Conservation (phyloP, 2,888 invertebrate species). For the Epiblema foenella region DNA sequence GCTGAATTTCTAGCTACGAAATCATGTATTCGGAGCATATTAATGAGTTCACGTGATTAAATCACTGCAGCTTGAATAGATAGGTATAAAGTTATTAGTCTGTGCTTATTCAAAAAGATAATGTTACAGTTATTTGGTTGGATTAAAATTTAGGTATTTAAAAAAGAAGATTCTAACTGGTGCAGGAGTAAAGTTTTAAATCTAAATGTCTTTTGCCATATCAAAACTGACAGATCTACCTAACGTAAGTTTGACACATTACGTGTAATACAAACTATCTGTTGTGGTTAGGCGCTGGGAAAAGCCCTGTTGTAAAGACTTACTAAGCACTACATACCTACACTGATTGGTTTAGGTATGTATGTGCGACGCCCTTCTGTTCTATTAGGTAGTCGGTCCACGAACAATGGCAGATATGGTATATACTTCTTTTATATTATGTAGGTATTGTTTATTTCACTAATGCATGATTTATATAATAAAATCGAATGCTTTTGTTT, state of each 20-base stretch:
- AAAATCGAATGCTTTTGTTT: not conserved
- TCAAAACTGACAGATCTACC: too few species aligned
- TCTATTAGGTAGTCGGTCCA: slow-evolving; percentile 20
- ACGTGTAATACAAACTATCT: too few species aligned
- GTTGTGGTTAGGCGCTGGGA: too few species aligned
- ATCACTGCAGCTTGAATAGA: not conserved
- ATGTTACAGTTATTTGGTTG: not conserved
- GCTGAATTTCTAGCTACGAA: slow-evolving; percentile 9
- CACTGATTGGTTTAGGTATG: too few species aligned
- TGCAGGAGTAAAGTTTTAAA: not conserved
- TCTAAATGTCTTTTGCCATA: too few species aligned
- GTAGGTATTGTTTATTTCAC: too few species aligned
- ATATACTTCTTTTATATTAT: too few species aligned
- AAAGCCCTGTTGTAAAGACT: too few species aligned
- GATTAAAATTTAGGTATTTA: not conserved
- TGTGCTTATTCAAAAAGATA: not conserved
- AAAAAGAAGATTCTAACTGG: not conserved
- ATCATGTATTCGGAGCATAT: slow-evolving; percentile 21
- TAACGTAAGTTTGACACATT: too few species aligned
- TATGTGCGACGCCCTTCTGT: not conserved
- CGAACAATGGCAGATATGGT: not conserved
- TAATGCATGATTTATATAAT: too few species aligned
- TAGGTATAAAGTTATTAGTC: not conserved
- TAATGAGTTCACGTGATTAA: slow-evolving; percentile 17
- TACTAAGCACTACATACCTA: too few species aligned